Evolutionary conservation across 2,888 invertebrate genomes (phyloP), one percentile per base, ranked within the genome.

Genomic region (Tupiocoris notatus): DNA sequence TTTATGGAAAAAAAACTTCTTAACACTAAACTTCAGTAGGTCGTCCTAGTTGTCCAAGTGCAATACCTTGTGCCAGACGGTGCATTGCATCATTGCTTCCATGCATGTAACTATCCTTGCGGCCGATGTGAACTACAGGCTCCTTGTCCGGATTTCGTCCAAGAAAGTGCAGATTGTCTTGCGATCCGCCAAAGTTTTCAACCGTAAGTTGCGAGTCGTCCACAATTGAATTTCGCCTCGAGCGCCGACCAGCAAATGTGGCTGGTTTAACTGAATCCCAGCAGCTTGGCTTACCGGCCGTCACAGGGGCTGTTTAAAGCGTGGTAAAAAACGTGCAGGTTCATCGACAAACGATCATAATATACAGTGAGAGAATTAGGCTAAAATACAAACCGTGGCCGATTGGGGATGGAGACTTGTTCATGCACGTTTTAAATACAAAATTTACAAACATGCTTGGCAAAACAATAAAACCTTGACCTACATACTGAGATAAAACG

Each of bases 201-300:
- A 73, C 39, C 16, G 73, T 73, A 24, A 73, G 54, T 80, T 82
- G 94, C 39, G 93, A 93, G 83, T 95, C 95, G 83, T 95, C 95
- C 78, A 89, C 89, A 68, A 92, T 87, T 80, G 94, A 95, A 83
- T 94, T 93, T 79, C 94, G 88, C 18, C 95, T 87, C 63, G 94
- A 95, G 63, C 95, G 88, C 2, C 94, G 88, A 65, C 94, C 94
- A 76, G 93, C 93, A 85, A 90, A 94, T 77, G 88, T 89, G 65
- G 88, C 88, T 25, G 23, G 25, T 81, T 89, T 86, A 79, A 87
- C 86, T 78, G 92, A 92, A 84, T 91, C 91, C 91, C 92, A 93
- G 85, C 92, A 91, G 85, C 92, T 91, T 68, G 94, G 94, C 81
- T 91, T 89, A 58, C 94, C 95, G 77, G 95, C 94, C 79, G 94